These are phyloP conservation scores for Kryptolebias ocellatus DNA, from an alignment of 2,797 vertebrate species.

Conservation along the genomic window DNA sequence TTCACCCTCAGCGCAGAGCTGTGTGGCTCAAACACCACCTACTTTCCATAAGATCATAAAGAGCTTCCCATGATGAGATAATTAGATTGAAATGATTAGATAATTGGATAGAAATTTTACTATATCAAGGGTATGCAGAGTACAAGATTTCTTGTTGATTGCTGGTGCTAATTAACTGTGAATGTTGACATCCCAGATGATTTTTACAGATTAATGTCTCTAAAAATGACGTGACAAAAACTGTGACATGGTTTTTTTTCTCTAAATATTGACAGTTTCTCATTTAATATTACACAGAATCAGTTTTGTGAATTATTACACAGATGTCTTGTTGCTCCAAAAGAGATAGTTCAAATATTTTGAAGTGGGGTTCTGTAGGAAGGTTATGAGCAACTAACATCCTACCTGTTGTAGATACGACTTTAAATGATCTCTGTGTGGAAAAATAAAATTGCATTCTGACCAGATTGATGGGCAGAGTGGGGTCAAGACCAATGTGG, in stretches of 20 bases:
- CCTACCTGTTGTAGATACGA: too few relatives aligned
- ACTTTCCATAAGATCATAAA: slow-evolving; percentile 52
- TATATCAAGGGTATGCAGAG: slow-evolving; percentile 53
- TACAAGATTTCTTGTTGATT: slow-evolving; percentile 65
- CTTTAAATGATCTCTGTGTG: too few relatives aligned
- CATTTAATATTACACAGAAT: slow-evolving; percentile 5
- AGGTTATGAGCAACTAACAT: too few relatives aligned
- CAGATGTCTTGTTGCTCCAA: too few relatives aligned
- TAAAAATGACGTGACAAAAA: slow-evolving; percentile 55
- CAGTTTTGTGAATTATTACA: not conserved
- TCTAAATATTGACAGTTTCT: slow-evolving; percentile 21
- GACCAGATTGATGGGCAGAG: too few relatives aligned
- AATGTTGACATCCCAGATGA: slow-evolving; percentile 69
- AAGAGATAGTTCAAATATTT: too few relatives aligned
- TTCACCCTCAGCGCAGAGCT: slow-evolving; percentile 16
- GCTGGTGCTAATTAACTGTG: slow-evolving; percentile 65
- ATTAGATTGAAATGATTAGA: slow-evolving; percentile 78
- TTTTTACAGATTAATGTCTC: slow-evolving; percentile 64
- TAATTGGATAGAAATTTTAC: slow-evolving; percentile 73
- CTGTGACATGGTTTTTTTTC: slow-evolving; percentile 37
- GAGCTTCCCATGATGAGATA: slow-evolving; percentile 63
- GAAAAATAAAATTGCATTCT: too few relatives aligned
- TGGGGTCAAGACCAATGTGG: too few relatives aligned
- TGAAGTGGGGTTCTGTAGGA: too few relatives aligned
- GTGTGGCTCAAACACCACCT: slow-evolving; percentile 47